Evolutionary conservation across 2,797 vertebrate genomes (phyloP).

Genomic region (Siniperca obscura): DNA sequence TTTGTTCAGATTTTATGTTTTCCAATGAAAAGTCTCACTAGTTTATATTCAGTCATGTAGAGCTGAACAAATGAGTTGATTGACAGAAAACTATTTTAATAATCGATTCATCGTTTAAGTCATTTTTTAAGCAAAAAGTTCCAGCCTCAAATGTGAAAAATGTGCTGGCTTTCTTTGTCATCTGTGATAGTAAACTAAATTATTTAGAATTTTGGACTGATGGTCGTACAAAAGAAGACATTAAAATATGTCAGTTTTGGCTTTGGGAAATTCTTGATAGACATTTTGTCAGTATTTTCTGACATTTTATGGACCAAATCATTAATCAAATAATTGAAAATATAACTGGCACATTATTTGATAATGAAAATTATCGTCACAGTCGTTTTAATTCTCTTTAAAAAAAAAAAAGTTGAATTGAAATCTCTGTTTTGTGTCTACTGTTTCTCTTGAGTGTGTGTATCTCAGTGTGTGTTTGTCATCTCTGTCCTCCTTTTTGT

Average conservation of each 20-base stretch:
- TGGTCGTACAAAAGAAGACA: not conserved
- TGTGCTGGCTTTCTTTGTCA: not conserved
- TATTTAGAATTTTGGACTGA: not conserved
- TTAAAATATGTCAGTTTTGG: too few relatives aligned
- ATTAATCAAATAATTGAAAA: not conserved
- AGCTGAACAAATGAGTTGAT: not conserved
- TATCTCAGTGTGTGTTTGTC: too few relatives aligned
- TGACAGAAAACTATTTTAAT: not conserved
- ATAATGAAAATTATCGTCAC: not conserved
- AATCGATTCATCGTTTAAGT: not conserved
- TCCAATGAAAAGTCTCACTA: not conserved
- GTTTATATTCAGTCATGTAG: not conserved
- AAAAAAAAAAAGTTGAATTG: not conserved
- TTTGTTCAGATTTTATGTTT: conserved; percentile 5
- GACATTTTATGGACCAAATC: not conserved
- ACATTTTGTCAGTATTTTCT: not conserved
- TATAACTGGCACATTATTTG: not conserved
- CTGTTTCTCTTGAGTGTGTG: not conserved
- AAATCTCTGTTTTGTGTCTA: conserved; percentile 21
- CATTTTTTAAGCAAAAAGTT: not conserved
- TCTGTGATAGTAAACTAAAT: not conserved
- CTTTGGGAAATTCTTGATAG: not conserved
- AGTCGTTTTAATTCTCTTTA: conserved; percentile 6
- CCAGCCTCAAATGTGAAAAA: not conserved
- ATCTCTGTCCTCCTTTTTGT: conserved; percentile 7